These are phyloP conservation scores for Eulemur macaco DNA, from an alignment of 2,113 vertebrate species.

Conservation along the genomic window DNA sequence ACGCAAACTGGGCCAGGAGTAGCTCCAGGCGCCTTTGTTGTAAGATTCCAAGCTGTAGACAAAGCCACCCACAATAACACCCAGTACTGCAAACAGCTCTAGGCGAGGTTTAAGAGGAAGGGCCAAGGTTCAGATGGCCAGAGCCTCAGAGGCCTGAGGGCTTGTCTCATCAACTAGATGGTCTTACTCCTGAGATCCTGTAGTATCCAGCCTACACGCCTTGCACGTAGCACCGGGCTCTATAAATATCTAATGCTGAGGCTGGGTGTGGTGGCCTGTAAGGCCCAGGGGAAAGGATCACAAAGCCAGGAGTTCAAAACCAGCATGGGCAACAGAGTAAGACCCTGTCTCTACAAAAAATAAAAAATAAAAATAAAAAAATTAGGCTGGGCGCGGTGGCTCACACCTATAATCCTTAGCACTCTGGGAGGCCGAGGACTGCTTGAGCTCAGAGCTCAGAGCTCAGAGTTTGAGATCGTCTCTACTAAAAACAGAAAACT, in stretches of 20 bases:
- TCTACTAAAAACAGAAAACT: no score
- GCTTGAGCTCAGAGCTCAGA: no score
- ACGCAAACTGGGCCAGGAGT: background rate
- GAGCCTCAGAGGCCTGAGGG: background rate
- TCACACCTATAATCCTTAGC: no score
- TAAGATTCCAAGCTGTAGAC: background rate
- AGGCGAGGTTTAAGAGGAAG: background rate
- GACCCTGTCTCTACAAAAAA: no score
- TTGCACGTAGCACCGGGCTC: background rate
- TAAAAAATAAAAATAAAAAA: no score
- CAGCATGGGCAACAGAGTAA: no score
- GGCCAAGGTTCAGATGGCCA: constrained; percentile 1
- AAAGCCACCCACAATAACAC: constrained; percentile 14
- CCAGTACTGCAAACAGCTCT: background rate
- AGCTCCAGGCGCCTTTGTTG: background rate
- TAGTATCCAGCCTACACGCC: accelerated
- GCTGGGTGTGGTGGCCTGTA: no score
- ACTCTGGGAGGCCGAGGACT: no score
- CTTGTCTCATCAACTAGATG: background rate
- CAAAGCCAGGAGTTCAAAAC: no score
- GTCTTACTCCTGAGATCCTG: background rate
- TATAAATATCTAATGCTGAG: background rate
- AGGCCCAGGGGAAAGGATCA: no score
- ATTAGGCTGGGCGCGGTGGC: no score
- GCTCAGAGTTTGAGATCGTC: no score